phyloP scores from a whole-genome alignment of 2,797 vertebrate species.

The Gallinago stenura region DNA sequence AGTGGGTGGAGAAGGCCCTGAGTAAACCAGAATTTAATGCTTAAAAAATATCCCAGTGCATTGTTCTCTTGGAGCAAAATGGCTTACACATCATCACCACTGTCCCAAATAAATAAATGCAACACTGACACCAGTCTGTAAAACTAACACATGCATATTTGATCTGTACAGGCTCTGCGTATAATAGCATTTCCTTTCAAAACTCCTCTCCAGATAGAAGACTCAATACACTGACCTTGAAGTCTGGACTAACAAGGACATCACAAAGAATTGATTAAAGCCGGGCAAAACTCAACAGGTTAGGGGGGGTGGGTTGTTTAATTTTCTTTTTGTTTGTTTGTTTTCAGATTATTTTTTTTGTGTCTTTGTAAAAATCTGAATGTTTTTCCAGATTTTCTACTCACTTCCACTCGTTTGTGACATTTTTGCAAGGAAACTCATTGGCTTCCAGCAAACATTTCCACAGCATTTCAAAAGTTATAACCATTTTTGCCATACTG shows the following conservation, averaged over 20 bases:
- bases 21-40: conserved; percentile 62
- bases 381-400: conserved; percentile 18
- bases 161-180: conserved; percentile 32
- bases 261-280: conserved; percentile 73
- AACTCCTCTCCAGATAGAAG: conserved; percentile 38
- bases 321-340: neutral
- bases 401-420: conserved; percentile 10
- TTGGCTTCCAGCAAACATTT: conserved; percentile 56
- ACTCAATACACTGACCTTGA: conserved; percentile 59
- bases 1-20: conserved; percentile 65
- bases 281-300: conserved; percentile 40
- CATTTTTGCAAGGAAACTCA: conserved; percentile 29
- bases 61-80: conserved; percentile 56
- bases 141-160: conserved; percentile 70
- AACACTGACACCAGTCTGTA: conserved; percentile 61
- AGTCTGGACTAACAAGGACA: conserved; percentile 48
- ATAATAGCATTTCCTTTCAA: conserved; percentile 55
- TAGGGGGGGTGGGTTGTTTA: neutral
- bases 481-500: conserved; percentile 48
- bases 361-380: conserved; percentile 9
- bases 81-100: conserved; percentile 46
- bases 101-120: conserved; percentile 62
- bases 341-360: neutral
- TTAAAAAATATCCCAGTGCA: conserved; percentile 18
- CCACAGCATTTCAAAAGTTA: conserved; percentile 50